Evolutionary conservation across 1,140 invertebrate species (phyloP).

Genomic region (Apis florea): DNA sequence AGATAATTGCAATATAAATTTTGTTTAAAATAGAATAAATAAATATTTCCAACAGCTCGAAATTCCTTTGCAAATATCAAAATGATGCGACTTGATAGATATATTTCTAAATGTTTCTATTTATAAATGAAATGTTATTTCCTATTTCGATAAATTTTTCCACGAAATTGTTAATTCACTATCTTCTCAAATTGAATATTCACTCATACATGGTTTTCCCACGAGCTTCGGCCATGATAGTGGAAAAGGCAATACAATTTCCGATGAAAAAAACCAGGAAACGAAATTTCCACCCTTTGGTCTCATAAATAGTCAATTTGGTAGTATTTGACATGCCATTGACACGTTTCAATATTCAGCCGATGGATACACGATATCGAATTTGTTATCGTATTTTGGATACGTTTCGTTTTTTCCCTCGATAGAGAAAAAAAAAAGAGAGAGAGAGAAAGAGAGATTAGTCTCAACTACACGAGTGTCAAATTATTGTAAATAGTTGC

Average conservation of each 20-base stretch:
- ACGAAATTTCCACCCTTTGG: neutral
- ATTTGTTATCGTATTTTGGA: conserved; percentile 22
- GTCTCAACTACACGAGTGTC: too few relatives aligned
- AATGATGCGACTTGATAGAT: too few relatives aligned
- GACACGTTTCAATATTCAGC: conserved; percentile 28
- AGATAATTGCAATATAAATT: neutral
- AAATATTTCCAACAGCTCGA: too few relatives aligned
- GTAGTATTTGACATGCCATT: conserved; percentile 13
- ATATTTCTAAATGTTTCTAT: too few relatives aligned
- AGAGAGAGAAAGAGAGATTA: neutral
- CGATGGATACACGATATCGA: neutral
- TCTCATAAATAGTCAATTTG: conserved; percentile 36
- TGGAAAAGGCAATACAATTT: conserved; percentile 3
- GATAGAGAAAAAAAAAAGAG: neutral
- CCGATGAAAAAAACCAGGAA: neutral
- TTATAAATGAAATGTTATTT: too few relatives aligned
- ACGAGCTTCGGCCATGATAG: neutral
- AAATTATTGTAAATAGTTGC: conserved; percentile 5
- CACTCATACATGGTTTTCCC: neutral
- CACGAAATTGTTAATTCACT: neutral
- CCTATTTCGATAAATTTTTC: too few relatives aligned
- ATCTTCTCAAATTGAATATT: neutral
- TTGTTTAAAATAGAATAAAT: too few relatives aligned
- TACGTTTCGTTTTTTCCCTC: neutral
- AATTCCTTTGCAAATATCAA: too few relatives aligned